Conservation (phyloP, 1,140 invertebrate genomes). For the Teleopsis dalmanni region DNA sequence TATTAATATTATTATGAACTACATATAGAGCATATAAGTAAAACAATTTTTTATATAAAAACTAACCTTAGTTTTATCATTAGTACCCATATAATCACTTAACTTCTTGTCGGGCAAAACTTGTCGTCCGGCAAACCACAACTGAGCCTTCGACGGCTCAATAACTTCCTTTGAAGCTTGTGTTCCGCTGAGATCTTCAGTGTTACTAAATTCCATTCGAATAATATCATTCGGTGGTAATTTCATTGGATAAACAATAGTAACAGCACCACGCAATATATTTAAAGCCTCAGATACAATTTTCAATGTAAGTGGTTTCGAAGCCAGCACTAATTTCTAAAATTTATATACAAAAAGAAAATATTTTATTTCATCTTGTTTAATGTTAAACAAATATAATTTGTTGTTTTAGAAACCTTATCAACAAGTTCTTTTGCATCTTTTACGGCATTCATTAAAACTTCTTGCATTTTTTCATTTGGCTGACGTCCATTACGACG, state of each 20-base stretch:
- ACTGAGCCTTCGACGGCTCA: slow-evolving; percentile 62
- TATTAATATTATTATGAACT: no score
- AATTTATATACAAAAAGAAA: not conserved
- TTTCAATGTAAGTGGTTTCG: slow-evolving; percentile 61
- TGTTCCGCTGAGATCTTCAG: slow-evolving; percentile 78
- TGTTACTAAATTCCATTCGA: slow-evolving; percentile 80
- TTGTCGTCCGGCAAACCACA: slow-evolving; percentile 91
- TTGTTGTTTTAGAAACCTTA: slow-evolving; percentile 53
- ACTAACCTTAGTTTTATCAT: slow-evolving; percentile 73
- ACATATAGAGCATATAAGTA: no score
- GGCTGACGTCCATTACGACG: slow-evolving; percentile 82
- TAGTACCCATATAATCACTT: slow-evolving; percentile 73
- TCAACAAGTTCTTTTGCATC: slow-evolving; percentile 76
- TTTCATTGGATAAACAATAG: slow-evolving; percentile 90
- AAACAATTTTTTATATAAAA: slow-evolving; percentile 43
- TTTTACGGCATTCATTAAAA: slow-evolving; percentile 69
- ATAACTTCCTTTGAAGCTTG: slow-evolving; percentile 76
- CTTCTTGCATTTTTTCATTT: slow-evolving; percentile 67
- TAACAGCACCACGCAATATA: slow-evolving; percentile 75
- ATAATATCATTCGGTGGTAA: slow-evolving; percentile 87
- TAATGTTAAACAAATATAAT: not conserved
- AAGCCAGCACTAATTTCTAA: slow-evolving; percentile 62
- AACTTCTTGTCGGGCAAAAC: slow-evolving; percentile 61
- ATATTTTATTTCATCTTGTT: not conserved
- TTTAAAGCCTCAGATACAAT: slow-evolving; percentile 65